A percentile compares a stretch with the other conserved stretches of the same genome.
Evolutionary conservation across 2,888 invertebrate genomes (phyloP).

Genomic region (Xylota segnis): DNA sequence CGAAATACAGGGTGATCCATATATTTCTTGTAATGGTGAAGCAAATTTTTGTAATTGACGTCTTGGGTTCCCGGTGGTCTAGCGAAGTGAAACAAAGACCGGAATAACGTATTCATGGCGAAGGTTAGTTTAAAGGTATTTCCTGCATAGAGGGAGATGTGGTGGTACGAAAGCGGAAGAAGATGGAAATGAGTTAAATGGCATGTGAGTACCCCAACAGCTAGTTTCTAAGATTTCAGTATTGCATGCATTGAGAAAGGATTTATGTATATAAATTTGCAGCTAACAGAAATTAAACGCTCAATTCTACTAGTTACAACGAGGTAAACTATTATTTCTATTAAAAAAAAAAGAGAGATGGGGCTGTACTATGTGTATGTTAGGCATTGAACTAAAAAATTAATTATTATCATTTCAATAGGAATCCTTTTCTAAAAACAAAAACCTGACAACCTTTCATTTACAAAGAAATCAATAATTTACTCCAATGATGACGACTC

Average conservation of each 20-base stretch:
- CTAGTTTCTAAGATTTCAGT: background rate
- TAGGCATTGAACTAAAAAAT: background rate
- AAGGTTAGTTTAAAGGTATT: too few species aligned
- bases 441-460: constrained; percentile 65
- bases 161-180: too few species aligned
- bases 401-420: constrained; percentile 52
- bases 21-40: too few species aligned
- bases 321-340: constrained; percentile 17
- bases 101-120: too few species aligned
- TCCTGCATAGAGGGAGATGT: too few species aligned
- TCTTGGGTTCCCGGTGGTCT: too few species aligned
- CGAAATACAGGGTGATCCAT: too few species aligned
- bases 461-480: constrained; percentile 44
- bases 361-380: background rate
- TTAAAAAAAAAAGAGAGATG: background rate
- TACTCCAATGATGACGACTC: background rate
- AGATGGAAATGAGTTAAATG: too few species aligned
- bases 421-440: constrained; percentile 48
- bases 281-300: constrained; percentile 22
- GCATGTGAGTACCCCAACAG: background rate
- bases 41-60: too few species aligned
- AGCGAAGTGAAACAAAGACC: too few species aligned
- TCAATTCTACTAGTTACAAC: constrained; percentile 36
- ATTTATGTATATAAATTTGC: background rate
- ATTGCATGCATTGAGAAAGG: constrained; percentile 11